These are phyloP conservation scores for Trinectes maculatus DNA, from an alignment of 2,113 vertebrate species.

Conservation along the genomic window DNA sequence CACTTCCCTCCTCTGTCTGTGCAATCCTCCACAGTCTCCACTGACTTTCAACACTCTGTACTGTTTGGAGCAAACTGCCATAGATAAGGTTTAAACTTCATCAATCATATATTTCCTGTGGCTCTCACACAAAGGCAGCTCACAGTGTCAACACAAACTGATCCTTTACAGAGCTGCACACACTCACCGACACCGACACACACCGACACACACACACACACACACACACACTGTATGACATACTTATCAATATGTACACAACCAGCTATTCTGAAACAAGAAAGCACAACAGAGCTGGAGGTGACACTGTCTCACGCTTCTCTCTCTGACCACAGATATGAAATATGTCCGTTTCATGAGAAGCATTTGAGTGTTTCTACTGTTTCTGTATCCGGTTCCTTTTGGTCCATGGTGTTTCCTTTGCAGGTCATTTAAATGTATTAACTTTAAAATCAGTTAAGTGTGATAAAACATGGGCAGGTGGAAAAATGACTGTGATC, in stretches of 20 bases:
- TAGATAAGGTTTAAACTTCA: neutral
- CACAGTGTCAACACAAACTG: neutral
- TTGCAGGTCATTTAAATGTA: neutral
- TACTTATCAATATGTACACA: conserved; percentile 1
- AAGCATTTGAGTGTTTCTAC: neutral
- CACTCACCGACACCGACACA: too few species aligned
- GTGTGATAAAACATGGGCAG: too few species aligned
- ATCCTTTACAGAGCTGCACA: conserved; percentile 30
- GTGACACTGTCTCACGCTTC: neutral
- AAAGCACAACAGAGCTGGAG: neutral
- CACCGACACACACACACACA: neutral
- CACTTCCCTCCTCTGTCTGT: neutral
- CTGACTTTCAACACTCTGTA: neutral
- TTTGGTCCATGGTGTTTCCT: neutral
- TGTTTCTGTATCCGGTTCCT: neutral
- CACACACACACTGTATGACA: neutral
- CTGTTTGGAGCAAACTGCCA: neutral
- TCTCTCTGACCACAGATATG: neutral
- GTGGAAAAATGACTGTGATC: too few species aligned
- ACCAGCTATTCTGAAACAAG: conserved; percentile 1
- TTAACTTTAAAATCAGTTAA: too few species aligned
- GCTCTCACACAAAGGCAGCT: conserved; percentile 6
- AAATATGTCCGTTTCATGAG: neutral
- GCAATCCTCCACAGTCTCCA: neutral
- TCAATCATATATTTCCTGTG: conserved; percentile 6